phyloP scores from a whole-genome alignment of 2,888 invertebrate species.

The Stegana nigrithorax region DNA sequence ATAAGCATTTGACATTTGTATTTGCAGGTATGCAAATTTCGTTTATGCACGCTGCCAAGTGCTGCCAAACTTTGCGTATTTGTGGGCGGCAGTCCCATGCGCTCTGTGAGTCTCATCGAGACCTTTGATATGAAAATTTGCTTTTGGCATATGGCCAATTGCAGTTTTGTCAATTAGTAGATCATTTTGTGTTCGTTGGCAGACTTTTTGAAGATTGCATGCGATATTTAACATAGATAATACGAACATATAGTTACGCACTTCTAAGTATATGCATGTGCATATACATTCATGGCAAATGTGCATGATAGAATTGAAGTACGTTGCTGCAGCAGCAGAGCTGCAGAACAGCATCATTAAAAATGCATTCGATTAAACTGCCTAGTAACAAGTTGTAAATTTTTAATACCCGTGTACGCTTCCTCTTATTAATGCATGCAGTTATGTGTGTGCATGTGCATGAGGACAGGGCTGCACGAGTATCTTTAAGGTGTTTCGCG shows the following conservation, averaged over 20 bases:
- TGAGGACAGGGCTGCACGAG: neutral
- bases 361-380: conserved; percentile 30
- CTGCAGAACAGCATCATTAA: too few species aligned
- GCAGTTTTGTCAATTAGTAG: conserved; percentile 58
- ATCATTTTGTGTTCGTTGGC: conserved; percentile 22
- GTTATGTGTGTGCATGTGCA: neutral
- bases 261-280: too few species aligned
- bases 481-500: conserved; percentile 39
- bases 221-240: conserved; percentile 42
- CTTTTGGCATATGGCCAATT: conserved; percentile 53
- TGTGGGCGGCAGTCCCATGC: conserved; percentile 35
- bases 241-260: too few species aligned
- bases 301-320: too few species aligned
- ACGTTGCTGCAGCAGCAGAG: too few species aligned
- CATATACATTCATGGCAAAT: too few species aligned
- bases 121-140: conserved; percentile 19
- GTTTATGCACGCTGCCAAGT: conserved; percentile 29
- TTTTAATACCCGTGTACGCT: conserved; percentile 12
- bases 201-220: conserved; percentile 52
- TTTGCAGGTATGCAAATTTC: conserved; percentile 36
- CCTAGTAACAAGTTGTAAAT: conserved; percentile 29
- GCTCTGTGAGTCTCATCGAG: neutral
- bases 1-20: conserved; percentile 57
- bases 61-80: too few species aligned
- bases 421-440: conserved; percentile 3